Base-by-base conservation (phyloP, 2,888 invertebrate species). In the Sesamia inferens region DNA sequence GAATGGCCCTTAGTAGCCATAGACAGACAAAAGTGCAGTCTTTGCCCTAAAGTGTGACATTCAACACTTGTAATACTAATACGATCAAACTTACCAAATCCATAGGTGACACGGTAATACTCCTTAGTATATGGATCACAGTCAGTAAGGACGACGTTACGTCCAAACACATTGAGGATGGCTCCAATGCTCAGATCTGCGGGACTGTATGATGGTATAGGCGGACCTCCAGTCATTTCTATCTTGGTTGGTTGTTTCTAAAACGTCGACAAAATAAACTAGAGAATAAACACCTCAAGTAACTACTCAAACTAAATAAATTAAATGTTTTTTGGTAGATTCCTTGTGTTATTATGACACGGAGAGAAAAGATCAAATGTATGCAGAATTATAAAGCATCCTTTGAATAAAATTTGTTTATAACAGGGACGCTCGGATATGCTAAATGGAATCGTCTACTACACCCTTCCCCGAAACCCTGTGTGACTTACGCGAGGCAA, bases 101-200 rank as follows among this genome's bases (percentile, higher is more conserved):
- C 97, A 90, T 97, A 97, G 78, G 97, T 98, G 72, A 97, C 96
- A 5, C 97, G 95, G 93, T 99, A 99, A 93, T 98, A 99, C 72
- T 98, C 97, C 91, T 97, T 98, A 0, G 99, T 99, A 87, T 97
- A 99, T 2, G 97, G 96, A 93, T 99, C 99, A 87, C 99, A 98
- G 90, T 98, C 98, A 0, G 97, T 98, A 0, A 99, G 93, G 0
- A 98, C 96, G 39, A 99, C 97, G 81, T 97, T 97, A 39, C 99
- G 97, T 3, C 99, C 99, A 89, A 97, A 99, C 7, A 98, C 97
- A 90, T 98, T 98, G 2, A 99, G 89, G 0, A 97, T 97, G 0
- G 97, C 97, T 0, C 99, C 99, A 79, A 99, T 98, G 58, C 97
- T 97, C 44, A 99, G 95, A 92, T 99, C 99, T 22, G 96, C 97